Conservation (phyloP, 2,888 invertebrate species). For the Diabrotica balteata region DNA sequence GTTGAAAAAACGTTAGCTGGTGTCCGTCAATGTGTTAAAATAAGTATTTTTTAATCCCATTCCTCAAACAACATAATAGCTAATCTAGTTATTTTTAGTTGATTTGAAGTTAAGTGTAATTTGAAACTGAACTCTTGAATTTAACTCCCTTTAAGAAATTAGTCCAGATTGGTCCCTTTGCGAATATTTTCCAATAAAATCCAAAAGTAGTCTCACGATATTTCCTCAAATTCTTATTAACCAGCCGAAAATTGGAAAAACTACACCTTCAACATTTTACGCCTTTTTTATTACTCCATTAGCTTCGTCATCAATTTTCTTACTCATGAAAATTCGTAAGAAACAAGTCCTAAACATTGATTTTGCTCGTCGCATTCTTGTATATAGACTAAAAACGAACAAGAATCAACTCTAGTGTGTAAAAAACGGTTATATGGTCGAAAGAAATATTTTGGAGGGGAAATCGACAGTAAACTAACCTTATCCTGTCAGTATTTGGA, state of each 20-base stretch:
- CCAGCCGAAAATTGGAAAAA: constrained; percentile 9
- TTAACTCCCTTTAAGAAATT: too few species aligned
- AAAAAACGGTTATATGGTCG: constrained; percentile 20
- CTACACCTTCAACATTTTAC: not conserved
- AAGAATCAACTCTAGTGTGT: constrained; percentile 20
- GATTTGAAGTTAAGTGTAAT: too few species aligned
- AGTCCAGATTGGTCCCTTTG: too few species aligned
- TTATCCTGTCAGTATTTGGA: constrained; percentile 32
- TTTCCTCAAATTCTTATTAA: too few species aligned
- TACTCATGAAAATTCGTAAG: constrained; percentile 8
- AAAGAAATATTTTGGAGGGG: constrained; percentile 35
- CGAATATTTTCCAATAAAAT: too few species aligned
- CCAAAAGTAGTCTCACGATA: too few species aligned
- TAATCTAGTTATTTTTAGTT: too few species aligned
- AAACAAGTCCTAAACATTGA: constrained; percentile 6
- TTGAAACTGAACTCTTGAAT: too few species aligned
- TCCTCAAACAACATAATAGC: too few species aligned
- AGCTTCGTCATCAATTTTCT: constrained; percentile 7
- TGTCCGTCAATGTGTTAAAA: too few species aligned
- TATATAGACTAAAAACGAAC: constrained; percentile 1
- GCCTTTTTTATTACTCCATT: constrained; percentile 9
- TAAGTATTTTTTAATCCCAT: too few species aligned
- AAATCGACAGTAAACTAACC: constrained; percentile 43
- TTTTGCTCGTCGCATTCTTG: constrained; percentile 1
- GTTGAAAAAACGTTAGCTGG: too few species aligned